A percentile compares a stretch with the other conserved stretches of the same genome.
Conservation (phyloP, 2,113 vertebrate genomes). For the Leuciscus idus region DNA sequence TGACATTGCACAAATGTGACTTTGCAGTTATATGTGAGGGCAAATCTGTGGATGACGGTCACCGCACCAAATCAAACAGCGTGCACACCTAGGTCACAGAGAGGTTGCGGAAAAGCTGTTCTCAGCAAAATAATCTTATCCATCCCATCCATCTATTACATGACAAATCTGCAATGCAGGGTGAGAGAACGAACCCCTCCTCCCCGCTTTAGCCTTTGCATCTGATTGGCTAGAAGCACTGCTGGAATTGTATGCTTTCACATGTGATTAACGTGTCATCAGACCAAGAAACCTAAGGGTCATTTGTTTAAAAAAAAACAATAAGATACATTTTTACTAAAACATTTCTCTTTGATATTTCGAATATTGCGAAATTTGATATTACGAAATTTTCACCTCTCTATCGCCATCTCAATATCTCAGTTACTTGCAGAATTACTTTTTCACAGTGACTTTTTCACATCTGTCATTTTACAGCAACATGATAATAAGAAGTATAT, state of each 20-base stretch:
- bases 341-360: not conserved
- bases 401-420: no score
- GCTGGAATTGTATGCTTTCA: constrained; percentile 5
- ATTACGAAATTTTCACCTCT: no score
- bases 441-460: no score
- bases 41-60: constrained; percentile 40
- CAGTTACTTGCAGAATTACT: no score
- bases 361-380: no score
- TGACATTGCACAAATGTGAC: constrained; percentile 29
- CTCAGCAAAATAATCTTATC: constrained; percentile 52
- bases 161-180: constrained; percentile 59
- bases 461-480: no score
- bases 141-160: constrained; percentile 49
- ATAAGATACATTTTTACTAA: not conserved
- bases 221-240: constrained; percentile 35
- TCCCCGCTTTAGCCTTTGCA: not conserved
- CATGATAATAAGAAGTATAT: no score
- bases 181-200: constrained; percentile 20
- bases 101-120: constrained; percentile 53
- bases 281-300: not conserved
- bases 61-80: constrained; percentile 49
- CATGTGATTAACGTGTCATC: constrained; percentile 30
- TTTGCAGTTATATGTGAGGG: not conserved
- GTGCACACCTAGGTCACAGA: constrained; percentile 38
- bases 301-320: not conserved